Conservation (phyloP, 2,888 invertebrate species). For the Cataglyphis livida region DNA sequence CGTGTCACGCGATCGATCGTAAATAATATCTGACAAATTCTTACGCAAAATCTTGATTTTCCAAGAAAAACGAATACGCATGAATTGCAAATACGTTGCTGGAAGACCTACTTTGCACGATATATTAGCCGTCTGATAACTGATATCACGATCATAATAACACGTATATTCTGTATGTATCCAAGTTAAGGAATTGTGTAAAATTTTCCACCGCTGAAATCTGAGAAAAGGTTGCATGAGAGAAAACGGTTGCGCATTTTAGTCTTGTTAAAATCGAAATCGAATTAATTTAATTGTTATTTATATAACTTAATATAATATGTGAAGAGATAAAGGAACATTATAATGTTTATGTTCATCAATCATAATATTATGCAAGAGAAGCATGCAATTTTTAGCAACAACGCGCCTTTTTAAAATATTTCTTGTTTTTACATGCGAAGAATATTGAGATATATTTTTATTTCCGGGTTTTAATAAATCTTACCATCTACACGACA, state of each 20-base stretch:
- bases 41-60: constrained; percentile 25
- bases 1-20: constrained; percentile 5
- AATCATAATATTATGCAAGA: neutral
- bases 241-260: neutral
- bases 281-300: neutral
- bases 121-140: constrained; percentile 34
- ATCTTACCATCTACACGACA: neutral
- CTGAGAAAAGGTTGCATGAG: neutral
- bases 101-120: constrained; percentile 14
- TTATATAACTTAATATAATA: neutral
- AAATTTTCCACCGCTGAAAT: neutral
- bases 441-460: neutral
- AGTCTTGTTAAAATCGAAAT: neutral
- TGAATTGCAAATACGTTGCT: no score
- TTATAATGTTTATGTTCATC: neutral
- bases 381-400: neutral
- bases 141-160: constrained; percentile 19
- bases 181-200: neutral
- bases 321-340: neutral
- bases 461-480: neutral
- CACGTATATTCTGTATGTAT: neutral
- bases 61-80: neutral
- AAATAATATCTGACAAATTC: constrained; percentile 24
- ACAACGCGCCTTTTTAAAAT: neutral
- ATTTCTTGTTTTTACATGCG: neutral